A percentile compares a stretch with the other conserved stretches of the same genome.
phyloP scores from a whole-genome alignment of 2,113 vertebrate genomes.

The Petaurus breviceps region DNA sequence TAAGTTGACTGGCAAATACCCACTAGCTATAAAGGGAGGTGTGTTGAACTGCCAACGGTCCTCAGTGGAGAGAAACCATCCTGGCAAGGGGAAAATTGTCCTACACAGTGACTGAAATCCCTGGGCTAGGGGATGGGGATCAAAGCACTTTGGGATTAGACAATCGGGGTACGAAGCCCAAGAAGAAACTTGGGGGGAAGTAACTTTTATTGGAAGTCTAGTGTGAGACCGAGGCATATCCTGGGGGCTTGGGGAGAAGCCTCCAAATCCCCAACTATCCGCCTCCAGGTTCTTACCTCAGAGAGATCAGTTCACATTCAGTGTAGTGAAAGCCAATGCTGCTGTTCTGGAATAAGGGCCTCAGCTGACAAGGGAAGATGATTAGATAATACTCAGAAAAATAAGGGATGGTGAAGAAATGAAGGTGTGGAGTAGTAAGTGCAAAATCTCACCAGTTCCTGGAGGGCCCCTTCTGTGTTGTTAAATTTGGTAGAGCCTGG shows the following conservation, averaged over 20 bases:
- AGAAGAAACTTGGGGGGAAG: not conserved
- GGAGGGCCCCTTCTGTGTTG: slow-evolving; percentile 62
- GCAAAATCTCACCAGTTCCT: slow-evolving; percentile 73
- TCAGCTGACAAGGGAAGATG: slow-evolving; percentile 71
- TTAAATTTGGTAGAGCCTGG: slow-evolving; percentile 69
- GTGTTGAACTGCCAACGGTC: not conserved
- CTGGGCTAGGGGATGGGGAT: not conserved
- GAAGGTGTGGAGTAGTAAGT: not conserved
- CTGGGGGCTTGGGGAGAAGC: not conserved
- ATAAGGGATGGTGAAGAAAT: rapidly evolving
- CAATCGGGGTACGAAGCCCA: not conserved
- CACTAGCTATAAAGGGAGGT: not conserved
- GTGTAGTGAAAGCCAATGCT: slow-evolving; percentile 71
- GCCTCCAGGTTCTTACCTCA: slow-evolving; percentile 72
- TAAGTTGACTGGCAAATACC: not conserved
- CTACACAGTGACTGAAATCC: not conserved
- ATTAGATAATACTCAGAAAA: not conserved
- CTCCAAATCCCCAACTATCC: not conserved
- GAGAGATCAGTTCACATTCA: slow-evolving; percentile 62
- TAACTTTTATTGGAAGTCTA: not conserved
- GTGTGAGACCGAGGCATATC: not conserved
- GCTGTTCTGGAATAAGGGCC: slow-evolving; percentile 71
- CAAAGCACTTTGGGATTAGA: not conserved
- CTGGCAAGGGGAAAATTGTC: not conserved
- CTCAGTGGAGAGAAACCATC: not conserved